Base-by-base conservation (phyloP, 2,113 vertebrate species). In the Tragulus kanchil region DNA sequence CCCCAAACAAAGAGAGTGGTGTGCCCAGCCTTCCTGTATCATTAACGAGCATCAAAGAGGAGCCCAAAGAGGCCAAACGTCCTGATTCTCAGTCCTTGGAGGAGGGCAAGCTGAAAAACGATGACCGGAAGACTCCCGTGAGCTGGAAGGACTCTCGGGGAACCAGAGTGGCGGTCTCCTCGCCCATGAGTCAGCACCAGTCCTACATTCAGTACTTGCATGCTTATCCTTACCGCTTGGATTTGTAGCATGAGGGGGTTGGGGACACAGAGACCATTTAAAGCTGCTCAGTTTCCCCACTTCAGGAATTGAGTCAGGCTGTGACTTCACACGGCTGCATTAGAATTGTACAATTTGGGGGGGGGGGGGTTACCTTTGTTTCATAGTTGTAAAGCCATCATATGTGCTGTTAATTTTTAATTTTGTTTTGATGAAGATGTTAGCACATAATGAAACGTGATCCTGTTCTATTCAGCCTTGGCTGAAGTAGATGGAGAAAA, bases 171-270 rank as follows among this genome's bases (percentile, higher is more conserved):
- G 99, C 99, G 0, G 99, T 99, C 82, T 99, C 99, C 61, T 99
- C 99, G 4, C 99, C 99, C 78, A 99, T 99, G 99, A 99, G 99
- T 94, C 99, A 99, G 95, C 99, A 99, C 97, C 99, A 99, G 97
- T 99, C 99, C 19, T 99, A 99, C 98, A 99, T 99, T 96, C 99
- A 99, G 98, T 99, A 99, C 98, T 98, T 99, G 99, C 99, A 99
- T 96, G 99, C 99, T 77, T 99, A 99, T 93, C 99, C 99, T 45
- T 99, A 99, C 98, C 99, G n/a, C n/a, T n/a, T n/a, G n/a, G n/a
- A n/a, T n/a, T n/a, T n/a, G n/a, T n/a, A n/a, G n/a, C n/a, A n/a
- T n/a, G n/a, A n/a, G n/a, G n/a, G n/a, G n/a, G n/a, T n/a, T n/a
- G 28, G 23, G 11, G 21, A 78, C 31, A 3, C 48, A 73, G 42